Conservation (phyloP, 2,888 invertebrate species). For the Nomada fabriciana region DNA sequence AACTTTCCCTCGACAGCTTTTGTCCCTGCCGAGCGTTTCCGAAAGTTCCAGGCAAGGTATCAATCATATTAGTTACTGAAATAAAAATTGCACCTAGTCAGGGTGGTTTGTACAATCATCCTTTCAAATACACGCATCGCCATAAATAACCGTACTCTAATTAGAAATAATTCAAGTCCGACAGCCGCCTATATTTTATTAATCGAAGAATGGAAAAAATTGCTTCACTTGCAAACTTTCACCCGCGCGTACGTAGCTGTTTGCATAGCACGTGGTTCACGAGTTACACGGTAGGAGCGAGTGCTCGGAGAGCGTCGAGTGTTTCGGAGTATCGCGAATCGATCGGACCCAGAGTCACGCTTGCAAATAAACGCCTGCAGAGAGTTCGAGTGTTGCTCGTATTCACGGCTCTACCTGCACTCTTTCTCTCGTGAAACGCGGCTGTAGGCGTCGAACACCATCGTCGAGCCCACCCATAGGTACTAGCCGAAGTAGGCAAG, state of each 20-base stretch:
- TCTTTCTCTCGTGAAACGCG: slow-evolving; percentile 32
- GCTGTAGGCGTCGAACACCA: slow-evolving; percentile 56
- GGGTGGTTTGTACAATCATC: too few species aligned
- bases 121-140: too few species aligned
- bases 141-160: too few species aligned
- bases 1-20: too few species aligned
- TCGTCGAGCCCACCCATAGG: slow-evolving; percentile 67
- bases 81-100: too few species aligned
- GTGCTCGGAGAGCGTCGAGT: slow-evolving; percentile 45
- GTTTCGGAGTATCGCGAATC: slow-evolving; percentile 73
- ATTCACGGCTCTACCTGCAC: slow-evolving; percentile 37
- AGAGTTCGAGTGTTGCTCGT: slow-evolving; percentile 40
- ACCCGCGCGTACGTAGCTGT: neutral
- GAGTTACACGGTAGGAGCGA: slow-evolving; percentile 40
- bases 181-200: too few species aligned
- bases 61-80: too few species aligned
- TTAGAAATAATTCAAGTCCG: too few species aligned
- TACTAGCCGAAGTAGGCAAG: slow-evolving; percentile 68
- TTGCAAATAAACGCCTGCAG: slow-evolving; percentile 71
- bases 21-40: too few species aligned
- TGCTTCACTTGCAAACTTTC: too few species aligned
- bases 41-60: too few species aligned
- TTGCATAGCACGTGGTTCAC: neutral
- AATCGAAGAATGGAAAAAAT: too few species aligned
- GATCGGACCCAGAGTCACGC: slow-evolving; percentile 75